phyloP scores from a whole-genome alignment of 2,888 invertebrate species.

The Sympetrum striolatum region DNA sequence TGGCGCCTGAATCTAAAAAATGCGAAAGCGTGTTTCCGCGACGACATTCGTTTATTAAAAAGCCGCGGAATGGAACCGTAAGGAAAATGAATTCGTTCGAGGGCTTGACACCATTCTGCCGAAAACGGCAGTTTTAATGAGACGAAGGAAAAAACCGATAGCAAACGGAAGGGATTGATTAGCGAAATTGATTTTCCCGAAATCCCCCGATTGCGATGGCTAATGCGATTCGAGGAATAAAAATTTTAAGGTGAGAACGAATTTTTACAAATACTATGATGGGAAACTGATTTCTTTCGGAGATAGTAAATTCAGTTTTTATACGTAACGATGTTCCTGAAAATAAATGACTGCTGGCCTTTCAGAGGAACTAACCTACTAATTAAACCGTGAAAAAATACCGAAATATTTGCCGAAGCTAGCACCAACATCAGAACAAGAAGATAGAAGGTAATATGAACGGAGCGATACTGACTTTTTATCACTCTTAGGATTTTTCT shows the following conservation, averaged over 20 bases:
- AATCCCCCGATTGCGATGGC: background rate
- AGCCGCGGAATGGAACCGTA: background rate
- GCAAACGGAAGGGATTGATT: background rate
- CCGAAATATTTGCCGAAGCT: too few species aligned
- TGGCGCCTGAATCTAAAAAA: too few species aligned
- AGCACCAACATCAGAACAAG: too few species aligned
- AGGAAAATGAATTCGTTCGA: background rate
- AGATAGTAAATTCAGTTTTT: too few species aligned
- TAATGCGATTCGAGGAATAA: background rate
- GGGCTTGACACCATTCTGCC: background rate
- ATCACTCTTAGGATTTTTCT: too few species aligned
- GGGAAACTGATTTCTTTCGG: background rate
- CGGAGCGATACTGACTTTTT: too few species aligned
- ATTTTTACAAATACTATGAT: background rate
- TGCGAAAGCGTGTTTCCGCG: background rate
- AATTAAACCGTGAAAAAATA: too few species aligned
- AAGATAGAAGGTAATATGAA: too few species aligned
- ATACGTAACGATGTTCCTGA: too few species aligned
- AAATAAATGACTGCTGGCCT: too few species aligned
- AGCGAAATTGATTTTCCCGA: background rate
- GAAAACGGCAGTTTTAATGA: background rate
- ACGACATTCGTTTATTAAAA: background rate
- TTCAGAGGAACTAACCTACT: too few species aligned
- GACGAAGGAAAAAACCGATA: background rate
- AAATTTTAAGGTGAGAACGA: background rate